Base-by-base conservation (phyloP, 2,888 invertebrate genomes). In the Limenitis camilla region DNA sequence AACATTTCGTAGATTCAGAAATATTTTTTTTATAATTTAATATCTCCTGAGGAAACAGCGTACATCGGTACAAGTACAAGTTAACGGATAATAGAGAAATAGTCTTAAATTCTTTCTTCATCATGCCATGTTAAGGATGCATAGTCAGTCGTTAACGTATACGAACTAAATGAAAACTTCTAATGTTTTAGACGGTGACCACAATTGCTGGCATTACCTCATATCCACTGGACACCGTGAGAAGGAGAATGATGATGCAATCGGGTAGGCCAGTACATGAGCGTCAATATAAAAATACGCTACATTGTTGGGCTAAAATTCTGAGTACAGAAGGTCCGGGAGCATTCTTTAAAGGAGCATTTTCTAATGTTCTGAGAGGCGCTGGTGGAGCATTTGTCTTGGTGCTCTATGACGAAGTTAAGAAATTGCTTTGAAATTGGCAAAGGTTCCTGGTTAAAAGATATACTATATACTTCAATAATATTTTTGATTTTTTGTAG, bases 211-310 rank as follows among this genome's bases (percentile, higher is more conserved):
- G 98, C 69, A 92, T 98, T 67, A 89, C 95, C 35, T 97, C 97
- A 35, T 98, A 98, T 88, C 98, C 98, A 58, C 92, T 98, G 83
- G 98, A 98, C 81, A 98, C 98, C 49, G 93, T 94, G 70, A 91
- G 97, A 68, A 92, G 98, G 85, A 93, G 98, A 74, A 96, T 99
- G 96, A 98, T 98, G 98, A 98, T 98, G 98, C 97, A 97, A 87
- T 97, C 97, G 55, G 96, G 96, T 38, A 90, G 93, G 62, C 91
- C 91, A 58, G 88, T 90, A 69, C 78, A 89, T 48, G 95, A 96
- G 61, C 90, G 95, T 57, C 83, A 92, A 69, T 97, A 97, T 90
- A 97, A 94, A 88, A 96, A 89, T 83, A 97, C 97, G 30, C 77
- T 94, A 36, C 95, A 98, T 79, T 98, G 98, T 87, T 96, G 96